Evolutionary conservation across 2,888 invertebrate species (phyloP).

Genomic region (Pecten maximus): DNA sequence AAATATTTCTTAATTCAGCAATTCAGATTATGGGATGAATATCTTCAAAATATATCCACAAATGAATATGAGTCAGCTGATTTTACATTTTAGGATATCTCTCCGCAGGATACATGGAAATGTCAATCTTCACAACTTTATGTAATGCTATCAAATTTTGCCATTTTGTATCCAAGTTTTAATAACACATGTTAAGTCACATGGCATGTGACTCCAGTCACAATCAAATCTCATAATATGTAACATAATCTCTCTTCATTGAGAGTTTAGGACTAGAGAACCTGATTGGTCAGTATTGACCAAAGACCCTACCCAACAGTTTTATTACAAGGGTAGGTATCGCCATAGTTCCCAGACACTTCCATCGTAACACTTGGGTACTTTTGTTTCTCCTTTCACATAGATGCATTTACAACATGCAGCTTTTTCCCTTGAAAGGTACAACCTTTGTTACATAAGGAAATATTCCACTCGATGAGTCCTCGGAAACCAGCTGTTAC

Average conservation of each 20-base stretch:
- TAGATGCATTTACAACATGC: background rate
- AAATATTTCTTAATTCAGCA: background rate
- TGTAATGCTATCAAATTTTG: background rate
- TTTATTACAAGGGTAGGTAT: background rate
- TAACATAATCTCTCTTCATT: background rate
- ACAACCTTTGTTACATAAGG: background rate
- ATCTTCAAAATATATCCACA: background rate
- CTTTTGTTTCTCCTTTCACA: background rate
- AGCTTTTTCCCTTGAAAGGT: background rate
- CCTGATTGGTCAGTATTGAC: background rate
- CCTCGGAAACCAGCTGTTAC: background rate
- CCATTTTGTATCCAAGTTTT: background rate
- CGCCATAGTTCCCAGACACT: background rate
- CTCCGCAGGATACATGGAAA: background rate
- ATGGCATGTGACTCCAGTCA: background rate
- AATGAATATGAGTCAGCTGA: background rate
- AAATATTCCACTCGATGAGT: background rate
- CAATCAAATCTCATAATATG: background rate
- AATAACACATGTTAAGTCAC: background rate
- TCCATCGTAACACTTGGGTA: background rate
- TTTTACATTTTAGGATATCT: background rate
- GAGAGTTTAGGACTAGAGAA: background rate
- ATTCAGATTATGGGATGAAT: background rate
- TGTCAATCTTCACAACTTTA: background rate
- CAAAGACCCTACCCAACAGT: background rate